Percentiles rank a stretch among this genome's conserved stretches.
Conservation (phyloP, 2,888 invertebrate species). For the Andricus quercusramuli region DNA sequence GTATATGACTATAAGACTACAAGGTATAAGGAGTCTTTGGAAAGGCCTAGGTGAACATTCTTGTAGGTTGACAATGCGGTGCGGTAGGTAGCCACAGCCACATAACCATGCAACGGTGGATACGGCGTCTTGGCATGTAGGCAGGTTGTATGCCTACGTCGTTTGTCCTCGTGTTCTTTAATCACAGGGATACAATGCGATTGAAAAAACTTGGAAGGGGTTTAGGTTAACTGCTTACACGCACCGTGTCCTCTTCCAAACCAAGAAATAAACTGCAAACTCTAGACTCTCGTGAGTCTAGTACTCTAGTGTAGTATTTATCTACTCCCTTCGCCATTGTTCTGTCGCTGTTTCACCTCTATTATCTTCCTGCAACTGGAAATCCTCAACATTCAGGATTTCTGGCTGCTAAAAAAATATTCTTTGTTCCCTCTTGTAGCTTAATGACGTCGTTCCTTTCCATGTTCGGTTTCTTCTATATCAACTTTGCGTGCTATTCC, state of each 20-base stretch:
- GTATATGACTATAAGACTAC: neutral
- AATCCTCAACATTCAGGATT: neutral
- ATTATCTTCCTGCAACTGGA: constrained; percentile 17
- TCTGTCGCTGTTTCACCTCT: constrained; percentile 19
- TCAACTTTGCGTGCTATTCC: neutral
- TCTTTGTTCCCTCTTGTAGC: neutral
- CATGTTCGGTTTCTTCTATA: neutral
- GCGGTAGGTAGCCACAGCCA: constrained; percentile 54
- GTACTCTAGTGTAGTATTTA: constrained; percentile 11
- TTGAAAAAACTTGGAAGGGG: constrained; percentile 46
- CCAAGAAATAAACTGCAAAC: constrained; percentile 31
- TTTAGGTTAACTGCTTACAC: constrained; percentile 52
- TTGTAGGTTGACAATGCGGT: constrained; percentile 58
- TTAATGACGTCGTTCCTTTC: neutral
- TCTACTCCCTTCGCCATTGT: constrained; percentile 11
- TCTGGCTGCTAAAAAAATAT: neutral
- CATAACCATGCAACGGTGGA: constrained; percentile 21
- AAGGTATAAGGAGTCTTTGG: neutral
- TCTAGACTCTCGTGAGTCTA: too few species aligned
- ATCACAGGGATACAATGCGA: constrained; percentile 54
- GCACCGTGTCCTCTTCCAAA: constrained; percentile 34
- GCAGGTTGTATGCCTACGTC: constrained; percentile 47
- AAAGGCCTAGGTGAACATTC: constrained; percentile 31
- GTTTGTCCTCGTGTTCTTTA: constrained; percentile 62
- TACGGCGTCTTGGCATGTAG: constrained; percentile 32